Evolutionary conservation across 2,888 invertebrate species (phyloP), one percentile per base, ranked within the genome.

Genomic region (Conomelus anceps): DNA sequence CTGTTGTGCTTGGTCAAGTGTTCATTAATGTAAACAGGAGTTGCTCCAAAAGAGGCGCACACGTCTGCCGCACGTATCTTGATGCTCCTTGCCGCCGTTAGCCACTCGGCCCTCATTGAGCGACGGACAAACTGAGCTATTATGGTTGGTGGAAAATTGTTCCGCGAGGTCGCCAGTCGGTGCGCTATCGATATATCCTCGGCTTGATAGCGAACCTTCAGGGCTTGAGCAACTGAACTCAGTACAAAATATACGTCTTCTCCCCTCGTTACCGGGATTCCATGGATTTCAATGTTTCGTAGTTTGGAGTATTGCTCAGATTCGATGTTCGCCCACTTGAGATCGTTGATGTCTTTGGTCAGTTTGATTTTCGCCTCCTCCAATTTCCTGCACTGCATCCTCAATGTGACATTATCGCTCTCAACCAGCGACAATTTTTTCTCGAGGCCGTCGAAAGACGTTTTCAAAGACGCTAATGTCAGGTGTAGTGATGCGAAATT

Each of bases 1-100:
- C 41, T 89, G 85, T 89, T 89, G 89, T 89, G 86, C 22, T 24
- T 29, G 26, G 89, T 85, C 29, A 89, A 86, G 22, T 89, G 89
- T 84, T 89, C 85, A 29, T 89, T 89, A 23, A 89, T 13, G 29
- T 22, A 89, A 34, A 89, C 85, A 23, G 84, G 84, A 13, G 84
- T 23, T 9, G 85, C 17, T 4, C 85, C 85, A 13, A 24, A 41
- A 4, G 22, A 23, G 29, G 89, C 85, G 17, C 7, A 17, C 7
- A 41, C 41, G 41, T 41, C 41, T 17, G 41, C 7, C 41, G 41
- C 41, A n/a, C n/a, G n/a, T n/a, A n/a, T n/a, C n/a, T 22, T 17
- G 6, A 6, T 34, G 22, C 0, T 22, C 84, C 63, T 63, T 88
- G 63, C n/a, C 41, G 6, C 84, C 88, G 23, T 20, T 22, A 88